Percentiles rank a stretch among this genome's conserved stretches.
Evolutionary conservation across 2,797 vertebrate genomes (phyloP).

Genomic region (Sebastes alutus): DNA sequence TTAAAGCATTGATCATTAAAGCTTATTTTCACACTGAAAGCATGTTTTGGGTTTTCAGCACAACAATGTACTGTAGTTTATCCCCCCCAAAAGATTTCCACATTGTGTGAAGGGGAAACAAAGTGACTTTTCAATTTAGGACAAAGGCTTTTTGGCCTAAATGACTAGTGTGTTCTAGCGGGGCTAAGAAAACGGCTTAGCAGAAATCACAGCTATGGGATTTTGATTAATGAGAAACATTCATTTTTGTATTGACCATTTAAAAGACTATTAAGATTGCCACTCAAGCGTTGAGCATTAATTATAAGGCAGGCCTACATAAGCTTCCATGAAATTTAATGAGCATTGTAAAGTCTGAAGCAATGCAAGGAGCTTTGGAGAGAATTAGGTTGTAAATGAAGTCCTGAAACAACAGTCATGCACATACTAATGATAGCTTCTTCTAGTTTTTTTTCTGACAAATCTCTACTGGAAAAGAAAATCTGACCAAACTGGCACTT

Average conservation of each 20-base stretch:
- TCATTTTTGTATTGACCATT: conserved; percentile 79
- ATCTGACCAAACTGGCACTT: not conserved
- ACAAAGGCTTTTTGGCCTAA: conserved; percentile 25
- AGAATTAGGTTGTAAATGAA: conserved; percentile 57
- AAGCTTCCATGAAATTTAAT: conserved; percentile 83
- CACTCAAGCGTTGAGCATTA: conserved; percentile 81
- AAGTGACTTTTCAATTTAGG: conserved; percentile 30
- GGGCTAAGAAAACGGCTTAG: conserved; percentile 36
- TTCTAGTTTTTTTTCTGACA: not conserved
- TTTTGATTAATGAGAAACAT: conserved; percentile 81
- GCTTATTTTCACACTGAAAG: conserved; percentile 17
- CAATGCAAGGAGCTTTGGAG: conserved; percentile 48
- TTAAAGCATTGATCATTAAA: not conserved
- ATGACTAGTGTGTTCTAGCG: conserved; percentile 23
- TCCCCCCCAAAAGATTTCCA: not conserved
- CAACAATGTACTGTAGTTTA: not conserved
- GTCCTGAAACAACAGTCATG: conserved; percentile 57
- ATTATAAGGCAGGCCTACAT: conserved; percentile 77
- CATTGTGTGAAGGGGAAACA: not conserved
- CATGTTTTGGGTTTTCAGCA: not conserved
- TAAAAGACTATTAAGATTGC: conserved; percentile 83
- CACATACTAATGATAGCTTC: conserved; percentile 30
- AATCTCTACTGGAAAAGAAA: not conserved
- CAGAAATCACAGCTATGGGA: conserved; percentile 65
- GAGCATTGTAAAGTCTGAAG: conserved; percentile 71